A percentile compares a stretch with the other conserved stretches of the same genome.
Evolutionary conservation across 2,113 vertebrate genomes (phyloP).

Genomic region (Planiliza haematocheilus): DNA sequence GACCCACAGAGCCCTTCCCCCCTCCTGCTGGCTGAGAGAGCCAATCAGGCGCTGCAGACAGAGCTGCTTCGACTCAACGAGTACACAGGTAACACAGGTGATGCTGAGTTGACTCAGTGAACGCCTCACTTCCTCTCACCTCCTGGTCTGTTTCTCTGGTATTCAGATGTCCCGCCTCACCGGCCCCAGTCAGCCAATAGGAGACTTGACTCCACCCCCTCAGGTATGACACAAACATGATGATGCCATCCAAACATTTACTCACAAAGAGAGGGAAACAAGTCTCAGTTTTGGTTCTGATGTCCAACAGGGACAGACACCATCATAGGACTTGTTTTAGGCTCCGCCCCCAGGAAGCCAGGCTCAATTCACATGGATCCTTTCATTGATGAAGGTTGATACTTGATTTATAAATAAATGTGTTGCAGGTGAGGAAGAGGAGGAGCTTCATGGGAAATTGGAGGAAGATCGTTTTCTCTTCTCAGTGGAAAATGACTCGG

Average conservation of each 20-base stretch:
- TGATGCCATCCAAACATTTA: no score
- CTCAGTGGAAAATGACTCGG: slow-evolving; percentile 81
- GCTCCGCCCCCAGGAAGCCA: no score
- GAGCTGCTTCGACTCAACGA: slow-evolving; percentile 83
- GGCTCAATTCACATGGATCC: no score
- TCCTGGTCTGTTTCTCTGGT: neutral
- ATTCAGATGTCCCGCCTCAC: slow-evolving; percentile 59
- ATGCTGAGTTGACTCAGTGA: no score
- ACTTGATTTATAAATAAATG: no score
- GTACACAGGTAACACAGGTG: slow-evolving; percentile 73
- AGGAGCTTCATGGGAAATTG: slow-evolving; percentile 85
- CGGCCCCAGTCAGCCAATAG: slow-evolving; percentile 27
- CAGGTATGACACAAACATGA: slow-evolving; percentile 54
- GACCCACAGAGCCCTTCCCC: slow-evolving; percentile 69
- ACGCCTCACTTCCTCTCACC: neutral
- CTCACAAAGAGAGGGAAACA: no score
- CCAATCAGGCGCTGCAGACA: slow-evolving; percentile 76
- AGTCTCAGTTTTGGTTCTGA: no score
- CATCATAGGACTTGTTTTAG: no score
- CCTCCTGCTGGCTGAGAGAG: slow-evolving; percentile 79
- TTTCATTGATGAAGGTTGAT: no score
- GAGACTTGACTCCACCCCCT: slow-evolving; percentile 5
- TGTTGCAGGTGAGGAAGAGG: slow-evolving; percentile 69
- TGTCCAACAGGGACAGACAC: no score
- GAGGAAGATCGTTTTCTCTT: slow-evolving; percentile 85